Evolutionary conservation across 2,797 vertebrate genomes (phyloP).

Genomic region (Semotilus atromaculatus): DNA sequence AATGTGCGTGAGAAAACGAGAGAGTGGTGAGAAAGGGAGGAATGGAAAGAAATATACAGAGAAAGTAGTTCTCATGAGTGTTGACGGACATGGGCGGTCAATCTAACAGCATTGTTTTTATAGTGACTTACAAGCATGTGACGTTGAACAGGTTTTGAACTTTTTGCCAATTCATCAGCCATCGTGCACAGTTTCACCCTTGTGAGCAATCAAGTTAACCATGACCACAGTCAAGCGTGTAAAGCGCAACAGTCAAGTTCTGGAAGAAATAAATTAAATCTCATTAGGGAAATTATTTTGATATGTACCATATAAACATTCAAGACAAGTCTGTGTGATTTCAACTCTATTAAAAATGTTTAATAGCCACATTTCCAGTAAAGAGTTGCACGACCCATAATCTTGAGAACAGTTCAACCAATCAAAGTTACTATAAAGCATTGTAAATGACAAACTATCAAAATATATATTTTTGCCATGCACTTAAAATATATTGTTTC

Average conservation of each 20-base stretch:
- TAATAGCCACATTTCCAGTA: background rate
- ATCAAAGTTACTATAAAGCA: background rate
- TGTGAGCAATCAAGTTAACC: background rate
- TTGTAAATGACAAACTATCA: too few species aligned
- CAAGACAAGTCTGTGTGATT: background rate
- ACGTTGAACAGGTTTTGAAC: constrained; percentile 11
- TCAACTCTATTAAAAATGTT: background rate
- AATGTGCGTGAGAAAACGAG: constrained; percentile 29
- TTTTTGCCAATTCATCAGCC: background rate
- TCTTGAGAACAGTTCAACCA: background rate
- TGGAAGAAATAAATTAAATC: background rate
- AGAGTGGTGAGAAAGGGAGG: constrained; percentile 20
- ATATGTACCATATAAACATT: background rate
- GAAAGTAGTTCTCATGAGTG: constrained; percentile 19
- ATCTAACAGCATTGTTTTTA: constrained; percentile 25
- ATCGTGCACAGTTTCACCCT: background rate
- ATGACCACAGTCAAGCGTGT: background rate
- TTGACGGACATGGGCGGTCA: constrained; percentile 1
- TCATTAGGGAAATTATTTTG: background rate
- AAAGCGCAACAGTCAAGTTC: background rate
- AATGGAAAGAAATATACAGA: constrained; percentile 1
- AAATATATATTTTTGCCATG: too few species aligned
- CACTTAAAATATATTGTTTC: background rate
- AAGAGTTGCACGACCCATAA: background rate
- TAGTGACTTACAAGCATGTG: constrained; percentile 19